Conservation (phyloP, 2,797 vertebrate genomes). For the Darevskia nairensis region DNA sequence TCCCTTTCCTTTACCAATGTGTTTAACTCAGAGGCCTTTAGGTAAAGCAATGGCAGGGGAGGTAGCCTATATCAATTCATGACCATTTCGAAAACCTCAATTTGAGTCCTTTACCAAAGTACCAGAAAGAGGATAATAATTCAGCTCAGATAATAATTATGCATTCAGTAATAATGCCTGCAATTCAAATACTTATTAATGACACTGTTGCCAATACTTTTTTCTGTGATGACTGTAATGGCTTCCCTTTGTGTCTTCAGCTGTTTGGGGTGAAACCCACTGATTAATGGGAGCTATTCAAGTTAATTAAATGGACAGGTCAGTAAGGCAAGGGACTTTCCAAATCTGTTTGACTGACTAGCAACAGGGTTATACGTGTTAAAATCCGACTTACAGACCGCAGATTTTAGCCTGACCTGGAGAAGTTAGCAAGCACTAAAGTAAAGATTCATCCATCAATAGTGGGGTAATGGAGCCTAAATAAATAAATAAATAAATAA, state of each 20-base stretch:
- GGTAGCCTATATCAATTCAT: not conserved
- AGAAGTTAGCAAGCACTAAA: not conserved
- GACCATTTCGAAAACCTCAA: conserved; percentile 40
- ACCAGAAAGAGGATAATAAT: not conserved
- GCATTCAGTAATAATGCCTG: conserved; percentile 40
- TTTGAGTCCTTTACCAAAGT: conserved; percentile 45
- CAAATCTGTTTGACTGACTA: not conserved
- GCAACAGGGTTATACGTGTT: not conserved
- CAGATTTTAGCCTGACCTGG: conserved; percentile 8
- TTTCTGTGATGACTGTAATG: conserved; percentile 12
- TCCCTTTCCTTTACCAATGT: not conserved
- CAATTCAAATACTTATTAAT: conserved; percentile 36
- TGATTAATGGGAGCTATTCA: conserved; percentile 31
- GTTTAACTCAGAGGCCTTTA: conserved; percentile 19
- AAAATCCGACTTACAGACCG: not conserved
- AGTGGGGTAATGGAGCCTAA: not conserved
- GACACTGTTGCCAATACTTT: not conserved
- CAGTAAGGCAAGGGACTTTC: conserved; percentile 13
- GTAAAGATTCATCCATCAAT: not conserved
- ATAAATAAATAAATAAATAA: not conserved
- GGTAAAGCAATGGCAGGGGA: not conserved
- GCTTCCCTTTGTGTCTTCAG: conserved; percentile 12
- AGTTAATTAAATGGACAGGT: conserved; percentile 29
- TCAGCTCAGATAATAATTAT: not conserved
- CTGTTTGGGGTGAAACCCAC: conserved; percentile 1